These are phyloP conservation scores for Clarias batrachus DNA, from an alignment of 2,113 vertebrate species.

Conservation along the genomic window DNA sequence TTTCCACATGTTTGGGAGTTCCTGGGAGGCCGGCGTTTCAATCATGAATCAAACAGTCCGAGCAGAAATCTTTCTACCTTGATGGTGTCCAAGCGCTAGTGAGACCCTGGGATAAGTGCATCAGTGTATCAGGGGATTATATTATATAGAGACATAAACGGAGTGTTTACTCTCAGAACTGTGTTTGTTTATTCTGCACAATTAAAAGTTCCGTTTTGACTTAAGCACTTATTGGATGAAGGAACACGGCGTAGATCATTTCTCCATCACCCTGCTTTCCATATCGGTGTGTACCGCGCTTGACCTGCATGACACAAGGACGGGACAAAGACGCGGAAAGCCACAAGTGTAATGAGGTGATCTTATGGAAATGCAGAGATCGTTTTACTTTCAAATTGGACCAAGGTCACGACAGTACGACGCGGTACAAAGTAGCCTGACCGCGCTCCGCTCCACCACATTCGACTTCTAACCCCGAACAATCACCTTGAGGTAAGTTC, in stretches of 20 bases:
- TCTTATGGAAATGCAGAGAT: background rate
- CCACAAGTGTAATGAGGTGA: background rate
- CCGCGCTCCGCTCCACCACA: background rate
- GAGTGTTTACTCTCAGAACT: background rate
- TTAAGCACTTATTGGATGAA: background rate
- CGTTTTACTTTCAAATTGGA: background rate
- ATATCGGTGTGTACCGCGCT: background rate
- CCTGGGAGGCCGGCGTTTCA: no score
- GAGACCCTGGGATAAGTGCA: no score
- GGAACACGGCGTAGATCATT: background rate
- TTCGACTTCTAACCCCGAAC: background rate
- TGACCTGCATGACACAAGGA: background rate
- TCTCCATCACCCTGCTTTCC: no score
- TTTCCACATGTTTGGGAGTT: no score
- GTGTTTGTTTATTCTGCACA: background rate
- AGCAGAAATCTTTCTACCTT: no score
- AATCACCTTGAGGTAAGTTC: background rate
- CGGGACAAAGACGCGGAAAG: background rate
- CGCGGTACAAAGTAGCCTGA: background rate
- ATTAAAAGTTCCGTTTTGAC: no score
- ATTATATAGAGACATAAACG: no score
- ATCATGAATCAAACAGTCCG: no score
- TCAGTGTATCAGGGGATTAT: no score
- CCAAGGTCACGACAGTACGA: background rate
- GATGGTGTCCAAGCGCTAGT: no score